A percentile compares a stretch with the other conserved stretches of the same genome.
Evolutionary conservation across 2,797 vertebrate species (phyloP).

Genomic region (Phaenicophaeus curvirostris): DNA sequence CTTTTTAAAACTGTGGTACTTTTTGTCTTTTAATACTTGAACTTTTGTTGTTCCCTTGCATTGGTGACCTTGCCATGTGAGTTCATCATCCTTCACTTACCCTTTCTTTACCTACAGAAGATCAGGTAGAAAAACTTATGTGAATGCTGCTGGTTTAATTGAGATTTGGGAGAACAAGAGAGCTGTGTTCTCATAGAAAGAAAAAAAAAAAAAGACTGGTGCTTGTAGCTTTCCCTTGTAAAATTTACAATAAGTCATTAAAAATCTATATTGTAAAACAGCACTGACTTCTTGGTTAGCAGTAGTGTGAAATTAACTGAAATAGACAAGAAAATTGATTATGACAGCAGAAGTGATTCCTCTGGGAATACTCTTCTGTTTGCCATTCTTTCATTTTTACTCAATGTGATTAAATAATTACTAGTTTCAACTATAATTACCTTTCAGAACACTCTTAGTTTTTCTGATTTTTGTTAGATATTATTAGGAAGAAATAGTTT

Average conservation of each 20-base stretch:
- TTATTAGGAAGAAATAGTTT: conserved; percentile 26
- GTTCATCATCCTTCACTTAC: neutral
- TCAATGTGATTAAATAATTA: conserved; percentile 27
- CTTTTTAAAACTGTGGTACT: neutral
- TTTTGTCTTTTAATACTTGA: neutral
- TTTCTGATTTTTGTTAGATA: neutral
- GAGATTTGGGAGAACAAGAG: neutral
- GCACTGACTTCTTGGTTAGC: neutral
- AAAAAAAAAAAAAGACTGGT: neutral
- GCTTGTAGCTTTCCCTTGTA: neutral
- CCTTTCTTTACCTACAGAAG: neutral
- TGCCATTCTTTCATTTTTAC: conserved; percentile 28
- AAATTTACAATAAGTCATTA: neutral
- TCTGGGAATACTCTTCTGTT: conserved; percentile 26
- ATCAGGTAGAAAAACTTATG: neutral
- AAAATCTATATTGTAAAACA: neutral
- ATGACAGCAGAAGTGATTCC: neutral
- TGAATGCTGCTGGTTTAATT: neutral
- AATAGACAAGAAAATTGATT: conserved; percentile 15
- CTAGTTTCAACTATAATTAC: conserved; percentile 22
- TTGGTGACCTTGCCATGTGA: neutral
- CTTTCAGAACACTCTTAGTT: conserved; percentile 6
- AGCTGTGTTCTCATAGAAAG: neutral
- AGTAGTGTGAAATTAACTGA: neutral
- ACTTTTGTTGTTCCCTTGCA: fast-evolving